Conservation (phyloP, 1,140 invertebrate genomes). For the Hyles vespertilio region DNA sequence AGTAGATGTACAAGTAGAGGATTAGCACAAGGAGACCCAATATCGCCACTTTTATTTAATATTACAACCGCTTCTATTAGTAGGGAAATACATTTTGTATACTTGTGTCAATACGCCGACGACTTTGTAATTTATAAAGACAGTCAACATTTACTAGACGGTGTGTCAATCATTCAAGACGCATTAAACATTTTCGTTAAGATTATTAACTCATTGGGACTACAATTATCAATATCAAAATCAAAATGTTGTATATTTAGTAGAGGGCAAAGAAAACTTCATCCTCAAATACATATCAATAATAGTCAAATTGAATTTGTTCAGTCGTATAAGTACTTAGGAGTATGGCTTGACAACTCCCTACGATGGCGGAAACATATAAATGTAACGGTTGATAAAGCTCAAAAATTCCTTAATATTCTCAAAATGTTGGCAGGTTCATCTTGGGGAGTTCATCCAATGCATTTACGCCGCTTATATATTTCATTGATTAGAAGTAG, state of each 20-base stretch:
- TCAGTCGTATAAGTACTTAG: slow-evolving; percentile 20
- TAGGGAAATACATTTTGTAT: no score
- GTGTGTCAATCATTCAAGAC: slow-evolving; percentile 10
- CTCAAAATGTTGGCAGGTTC: slow-evolving; percentile 17
- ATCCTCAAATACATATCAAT: not conserved
- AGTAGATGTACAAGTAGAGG: slow-evolving; percentile 21
- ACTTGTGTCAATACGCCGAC: no score
- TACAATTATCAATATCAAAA: slow-evolving; percentile 21
- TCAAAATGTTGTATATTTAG: slow-evolving; percentile 27
- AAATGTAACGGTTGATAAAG: slow-evolving; percentile 6
- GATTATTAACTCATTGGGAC: not conserved
- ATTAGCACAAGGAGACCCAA: no score
- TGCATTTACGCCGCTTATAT: slow-evolving; percentile 19
- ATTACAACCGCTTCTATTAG: no score
- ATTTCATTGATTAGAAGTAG: slow-evolving; percentile 5
- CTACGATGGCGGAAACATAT: slow-evolving; percentile 21
- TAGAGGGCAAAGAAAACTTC: slow-evolving; percentile 14
- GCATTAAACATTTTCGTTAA: slow-evolving; percentile 1
- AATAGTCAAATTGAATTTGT: slow-evolving; percentile 1
- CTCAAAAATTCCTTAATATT: slow-evolving; percentile 16
- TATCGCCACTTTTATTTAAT: no score
- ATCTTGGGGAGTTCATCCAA: slow-evolving; percentile 21
- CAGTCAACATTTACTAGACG: slow-evolving; percentile 9
- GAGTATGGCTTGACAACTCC: slow-evolving; percentile 22
- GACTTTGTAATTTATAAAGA: no score